A percentile compares a stretch with the other conserved stretches of the same genome.
Evolutionary conservation across 2,797 vertebrate genomes (phyloP).

Genomic region (Myiotriccus ornatus): DNA sequence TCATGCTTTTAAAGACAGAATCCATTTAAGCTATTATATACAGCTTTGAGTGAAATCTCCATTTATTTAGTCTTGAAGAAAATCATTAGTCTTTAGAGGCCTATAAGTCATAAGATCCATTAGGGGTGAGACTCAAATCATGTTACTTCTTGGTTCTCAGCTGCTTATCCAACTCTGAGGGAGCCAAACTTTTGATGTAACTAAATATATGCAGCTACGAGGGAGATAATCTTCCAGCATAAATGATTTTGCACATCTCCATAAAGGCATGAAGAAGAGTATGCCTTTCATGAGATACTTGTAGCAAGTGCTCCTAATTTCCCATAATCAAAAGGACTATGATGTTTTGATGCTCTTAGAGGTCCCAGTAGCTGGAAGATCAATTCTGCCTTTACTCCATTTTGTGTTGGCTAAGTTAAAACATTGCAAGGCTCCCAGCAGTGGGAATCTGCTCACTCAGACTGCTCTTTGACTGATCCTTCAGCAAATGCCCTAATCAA

Average conservation of each 20-base stretch:
- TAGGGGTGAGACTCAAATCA: conserved; percentile 39
- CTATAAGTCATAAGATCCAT: conserved; percentile 44
- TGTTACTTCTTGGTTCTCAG: conserved; percentile 37
- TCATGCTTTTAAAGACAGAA: conserved; percentile 44
- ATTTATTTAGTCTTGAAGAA: conserved; percentile 59
- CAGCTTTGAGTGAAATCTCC: conserved; percentile 48
- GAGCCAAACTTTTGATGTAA: conserved; percentile 49
- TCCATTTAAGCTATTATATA: conserved; percentile 48
- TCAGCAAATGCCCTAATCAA: neutral
- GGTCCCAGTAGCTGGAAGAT: neutral
- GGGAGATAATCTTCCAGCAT: conserved; percentile 29
- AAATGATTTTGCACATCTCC: conserved; percentile 27
- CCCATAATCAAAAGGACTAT: conserved; percentile 6
- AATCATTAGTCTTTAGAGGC: conserved; percentile 55
- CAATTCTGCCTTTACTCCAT: neutral
- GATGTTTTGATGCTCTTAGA: conserved; percentile 34
- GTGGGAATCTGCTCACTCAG: neutral
- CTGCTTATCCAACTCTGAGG: conserved; percentile 18
- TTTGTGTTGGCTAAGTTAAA: neutral
- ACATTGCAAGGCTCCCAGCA: neutral
- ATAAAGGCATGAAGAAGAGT: neutral
- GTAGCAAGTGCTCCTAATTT: conserved; percentile 55
- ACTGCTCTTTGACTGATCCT: neutral
- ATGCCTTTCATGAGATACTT: conserved; percentile 24
- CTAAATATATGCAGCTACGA: conserved; percentile 18